Base-by-base conservation (phyloP, 2,888 invertebrate species). In the Drosophila ochracea region DNA sequence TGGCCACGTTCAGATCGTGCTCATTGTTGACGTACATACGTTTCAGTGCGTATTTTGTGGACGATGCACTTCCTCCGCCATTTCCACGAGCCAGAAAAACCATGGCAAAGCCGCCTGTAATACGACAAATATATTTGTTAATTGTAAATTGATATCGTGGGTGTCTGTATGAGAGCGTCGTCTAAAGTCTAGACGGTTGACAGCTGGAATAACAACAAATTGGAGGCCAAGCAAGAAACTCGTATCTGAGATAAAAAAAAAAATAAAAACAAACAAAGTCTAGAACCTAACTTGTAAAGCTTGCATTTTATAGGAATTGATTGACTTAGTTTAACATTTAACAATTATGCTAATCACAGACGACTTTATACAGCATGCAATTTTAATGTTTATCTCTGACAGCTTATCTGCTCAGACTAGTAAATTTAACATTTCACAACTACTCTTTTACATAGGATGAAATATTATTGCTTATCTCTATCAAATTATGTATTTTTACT, bases 1-100 rank as follows among this genome's bases (percentile, higher is more conserved):
- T 97, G 89, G 97, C 97, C 80, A 97, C 97, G 92, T 96, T 96
- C 89, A 98, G 94, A 94, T 98, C 97, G 90, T 96, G 95, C 90
- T 98, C 97, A 94, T 97, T 98, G 93, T 98, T 98, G 84, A 98
- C 98, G 93, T 97, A 97, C 96, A 98, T 97, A 78, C 98, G 95
- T 94, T 98, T 98, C 73, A 98, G 95, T 60, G 98, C 98, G 94
- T 96, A 98, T 84, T 96, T 95, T 68, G 95, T 76, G 21, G 69
- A 49, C 50, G 84, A 79, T 62, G 95, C 91, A 93, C 94, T 77
- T 94, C 94, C 83, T 94, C 94, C 81, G 57, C 90, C 83, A 87
- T 95, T 95, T 85, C 95, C 95, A 93, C 96, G 96, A 59, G 97
- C 98, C 89, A 98, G 94, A 94, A 97, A 98, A 49, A 98, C 98